Evolutionary conservation across 2,888 invertebrate genomes (phyloP).

Genomic region (Minunthozetes semirufus): DNA sequence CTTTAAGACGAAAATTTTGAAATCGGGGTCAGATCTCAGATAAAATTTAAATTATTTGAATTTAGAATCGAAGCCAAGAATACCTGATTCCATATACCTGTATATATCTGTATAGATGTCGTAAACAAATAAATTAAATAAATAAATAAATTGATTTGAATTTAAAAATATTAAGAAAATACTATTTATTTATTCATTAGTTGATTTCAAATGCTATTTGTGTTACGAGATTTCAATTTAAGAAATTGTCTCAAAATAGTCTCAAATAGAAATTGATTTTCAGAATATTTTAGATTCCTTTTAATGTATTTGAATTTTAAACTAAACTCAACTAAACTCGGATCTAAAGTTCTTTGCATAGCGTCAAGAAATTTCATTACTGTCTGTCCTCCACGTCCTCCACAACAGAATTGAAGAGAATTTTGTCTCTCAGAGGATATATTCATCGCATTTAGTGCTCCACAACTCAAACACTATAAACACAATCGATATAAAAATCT

Average conservation of each 20-base stretch:
- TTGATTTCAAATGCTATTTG: background rate
- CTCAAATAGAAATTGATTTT: slow-evolving; percentile 17
- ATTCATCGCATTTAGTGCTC: slow-evolving; percentile 17
- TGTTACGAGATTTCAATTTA: slow-evolving; percentile 15
- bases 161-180: slow-evolving; percentile 13
- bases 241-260: slow-evolving; percentile 20
- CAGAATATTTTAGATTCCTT: background rate
- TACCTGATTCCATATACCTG: background rate
- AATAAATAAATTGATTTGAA: slow-evolving; percentile 10
- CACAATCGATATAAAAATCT: slow-evolving; percentile 14
- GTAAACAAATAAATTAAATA: background rate
- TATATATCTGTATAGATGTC: too few relatives aligned
- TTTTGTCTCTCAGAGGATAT: slow-evolving; percentile 16
- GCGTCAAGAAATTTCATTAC: slow-evolving; percentile 19
- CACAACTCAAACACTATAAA: slow-evolving; percentile 5
- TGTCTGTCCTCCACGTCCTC: slow-evolving; percentile 13
- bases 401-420: background rate
- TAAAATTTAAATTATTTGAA: slow-evolving; percentile 4
- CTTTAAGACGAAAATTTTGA: too few relatives aligned
- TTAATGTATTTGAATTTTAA: slow-evolving; percentile 15
- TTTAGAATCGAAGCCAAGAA: background rate
- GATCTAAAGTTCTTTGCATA: background rate
- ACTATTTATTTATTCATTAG: slow-evolving; percentile 28
- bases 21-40: too few relatives aligned
- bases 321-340: background rate